Conservation (phyloP, 2,888 invertebrate species). For the Acronicta alni region DNA sequence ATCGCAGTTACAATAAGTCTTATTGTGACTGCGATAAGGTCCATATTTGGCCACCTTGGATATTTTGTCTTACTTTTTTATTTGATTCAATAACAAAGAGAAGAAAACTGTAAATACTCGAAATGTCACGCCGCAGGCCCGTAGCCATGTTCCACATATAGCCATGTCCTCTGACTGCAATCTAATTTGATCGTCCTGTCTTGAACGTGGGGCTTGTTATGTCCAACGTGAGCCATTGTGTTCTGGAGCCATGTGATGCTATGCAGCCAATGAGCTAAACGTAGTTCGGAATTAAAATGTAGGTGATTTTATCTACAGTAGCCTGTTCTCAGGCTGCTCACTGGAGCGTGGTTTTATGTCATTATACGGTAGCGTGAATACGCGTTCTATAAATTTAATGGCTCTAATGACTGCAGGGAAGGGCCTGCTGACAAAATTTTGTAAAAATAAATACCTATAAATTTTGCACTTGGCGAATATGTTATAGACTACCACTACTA, state of each 20-base stretch:
- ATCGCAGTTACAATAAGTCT: too few species aligned
- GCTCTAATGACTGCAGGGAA: background rate
- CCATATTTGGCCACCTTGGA: too few species aligned
- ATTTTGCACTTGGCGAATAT: too few species aligned
- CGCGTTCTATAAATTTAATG: slow-evolving; percentile 1
- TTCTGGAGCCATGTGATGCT: slow-evolving; percentile 1
- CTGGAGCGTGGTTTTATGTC: slow-evolving; percentile 39
- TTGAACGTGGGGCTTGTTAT: slow-evolving; percentile 6
- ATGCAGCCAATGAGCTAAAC: slow-evolving; percentile 26
- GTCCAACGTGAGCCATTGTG: slow-evolving; percentile 5
- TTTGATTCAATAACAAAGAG: too few species aligned
- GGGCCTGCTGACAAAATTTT: too few species aligned
- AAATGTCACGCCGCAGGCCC: background rate
- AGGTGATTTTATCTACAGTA: slow-evolving; percentile 23
- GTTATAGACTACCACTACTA: too few species aligned
- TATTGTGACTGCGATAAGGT: too few species aligned
- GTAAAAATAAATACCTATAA: too few species aligned
- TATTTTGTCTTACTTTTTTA: too few species aligned
- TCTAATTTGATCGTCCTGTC: slow-evolving; percentile 5
- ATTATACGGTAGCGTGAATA: slow-evolving; percentile 20
- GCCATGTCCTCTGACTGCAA: background rate
- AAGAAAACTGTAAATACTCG: too few species aligned
- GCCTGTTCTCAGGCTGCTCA: slow-evolving; percentile 32
- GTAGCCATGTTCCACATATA: background rate
- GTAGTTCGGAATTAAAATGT: slow-evolving; percentile 29